A percentile compares a stretch with the other conserved stretches of the same genome.
phyloP scores from a whole-genome alignment of 2,113 vertebrate species.

The Manacus vitellinus region DNA sequence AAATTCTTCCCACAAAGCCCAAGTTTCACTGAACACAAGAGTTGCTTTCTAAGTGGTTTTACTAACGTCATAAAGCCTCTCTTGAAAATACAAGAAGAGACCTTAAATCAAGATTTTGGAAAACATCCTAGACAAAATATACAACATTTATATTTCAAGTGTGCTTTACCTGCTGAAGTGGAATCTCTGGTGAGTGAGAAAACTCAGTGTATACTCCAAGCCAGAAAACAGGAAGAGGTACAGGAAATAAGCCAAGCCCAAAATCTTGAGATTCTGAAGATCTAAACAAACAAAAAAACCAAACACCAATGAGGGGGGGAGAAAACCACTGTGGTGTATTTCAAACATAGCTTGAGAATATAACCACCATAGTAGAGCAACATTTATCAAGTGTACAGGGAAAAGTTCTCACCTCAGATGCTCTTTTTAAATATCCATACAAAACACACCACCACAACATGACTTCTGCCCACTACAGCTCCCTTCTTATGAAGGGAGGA shows the following conservation, averaged over 20 bases:
- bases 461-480: neutral
- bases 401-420: neutral
- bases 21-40: neutral
- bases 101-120: neutral
- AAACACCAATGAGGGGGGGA: neutral
- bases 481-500: neutral
- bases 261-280: slow-evolving; percentile 79
- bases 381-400: neutral
- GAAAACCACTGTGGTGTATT: neutral
- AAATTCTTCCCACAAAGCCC: neutral
- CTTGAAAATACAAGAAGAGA: neutral
- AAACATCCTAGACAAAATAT: neutral
- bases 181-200: slow-evolving; percentile 94
- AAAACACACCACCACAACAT: neutral
- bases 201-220: slow-evolving; percentile 92
- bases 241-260: slow-evolving; percentile 90
- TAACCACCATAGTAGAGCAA: neutral
- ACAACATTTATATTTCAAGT: neutral
- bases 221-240: slow-evolving; percentile 97
- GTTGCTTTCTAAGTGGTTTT: neutral
- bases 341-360: neutral
- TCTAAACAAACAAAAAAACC: slow-evolving; percentile 63
- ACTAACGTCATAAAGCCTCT: neutral
- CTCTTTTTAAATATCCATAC: neutral
- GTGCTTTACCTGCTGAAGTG: slow-evolving; percentile 87